Conservation (phyloP, 2,113 vertebrate species). For the Dicaeum eximium region DNA sequence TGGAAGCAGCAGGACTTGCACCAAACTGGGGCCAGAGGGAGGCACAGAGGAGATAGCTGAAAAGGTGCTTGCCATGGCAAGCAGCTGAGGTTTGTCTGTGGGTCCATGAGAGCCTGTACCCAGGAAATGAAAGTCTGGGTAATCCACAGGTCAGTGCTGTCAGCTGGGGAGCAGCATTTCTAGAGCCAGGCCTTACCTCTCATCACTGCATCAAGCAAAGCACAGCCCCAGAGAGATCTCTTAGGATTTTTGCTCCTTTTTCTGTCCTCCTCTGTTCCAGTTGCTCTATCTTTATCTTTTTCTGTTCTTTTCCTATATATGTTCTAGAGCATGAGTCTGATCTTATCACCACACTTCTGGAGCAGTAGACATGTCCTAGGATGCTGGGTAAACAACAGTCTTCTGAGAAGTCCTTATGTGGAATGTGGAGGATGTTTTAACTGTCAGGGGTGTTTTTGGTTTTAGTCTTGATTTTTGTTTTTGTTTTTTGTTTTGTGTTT, state of each 20-base stretch:
- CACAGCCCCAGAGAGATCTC: neutral
- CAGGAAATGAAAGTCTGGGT: neutral
- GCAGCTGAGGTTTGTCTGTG: neutral
- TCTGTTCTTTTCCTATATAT: neutral
- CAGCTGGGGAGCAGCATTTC: neutral
- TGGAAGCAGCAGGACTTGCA: neutral
- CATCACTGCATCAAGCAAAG: rapidly evolving
- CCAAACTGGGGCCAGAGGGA: neutral
- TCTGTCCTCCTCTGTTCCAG: neutral
- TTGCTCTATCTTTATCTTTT: neutral
- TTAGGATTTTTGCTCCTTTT: neutral
- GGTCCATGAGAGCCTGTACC: too few relatives aligned
- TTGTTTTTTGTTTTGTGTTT: neutral
- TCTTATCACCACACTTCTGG: neutral
- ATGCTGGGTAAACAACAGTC: neutral
- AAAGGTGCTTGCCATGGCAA: rapidly evolving
- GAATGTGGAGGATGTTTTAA: neutral
- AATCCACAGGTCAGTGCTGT: neutral
- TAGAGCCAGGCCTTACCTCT: neutral
- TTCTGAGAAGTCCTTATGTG: neutral
- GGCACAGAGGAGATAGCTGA: neutral
- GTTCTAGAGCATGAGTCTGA: neutral
- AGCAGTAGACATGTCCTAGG: neutral
- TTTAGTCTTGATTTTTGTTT: neutral
- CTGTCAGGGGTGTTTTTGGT: neutral